A percentile compares a stretch with the other conserved stretches of the same genome.
These are phyloP conservation scores for Pelosia muscerda DNA, from an alignment of 2,888 invertebrate species.

Conservation along the genomic window DNA sequence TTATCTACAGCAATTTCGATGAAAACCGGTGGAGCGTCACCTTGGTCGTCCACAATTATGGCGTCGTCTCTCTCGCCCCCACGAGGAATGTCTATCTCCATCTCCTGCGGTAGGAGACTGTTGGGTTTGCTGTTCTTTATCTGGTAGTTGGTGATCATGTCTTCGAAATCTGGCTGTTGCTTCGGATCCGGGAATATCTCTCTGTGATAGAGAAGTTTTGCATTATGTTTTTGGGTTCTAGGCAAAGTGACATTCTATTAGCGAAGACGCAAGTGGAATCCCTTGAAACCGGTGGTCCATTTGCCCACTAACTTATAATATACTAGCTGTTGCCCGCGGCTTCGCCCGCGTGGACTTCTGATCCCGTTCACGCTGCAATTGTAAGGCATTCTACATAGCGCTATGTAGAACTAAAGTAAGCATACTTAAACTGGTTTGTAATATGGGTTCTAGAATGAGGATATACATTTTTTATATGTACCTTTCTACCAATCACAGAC, in stretches of 20 bases:
- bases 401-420: too few species aligned
- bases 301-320: too few species aligned
- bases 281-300: too few species aligned
- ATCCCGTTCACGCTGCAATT: too few species aligned
- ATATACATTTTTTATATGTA: too few species aligned
- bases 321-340: too few species aligned
- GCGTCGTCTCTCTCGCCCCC: conserved; percentile 13
- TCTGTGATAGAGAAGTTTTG: background rate
- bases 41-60: conserved; percentile 15
- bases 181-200: conserved; percentile 36
- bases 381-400: too few species aligned
- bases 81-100: background rate
- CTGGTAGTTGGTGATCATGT: conserved; percentile 74
- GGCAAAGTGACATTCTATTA: too few species aligned
- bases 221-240: background rate
- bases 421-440: too few species aligned
- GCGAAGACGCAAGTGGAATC: too few species aligned
- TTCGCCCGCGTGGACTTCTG: too few species aligned
- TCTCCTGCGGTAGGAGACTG: conserved; percentile 17
- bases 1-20: conserved; percentile 71
- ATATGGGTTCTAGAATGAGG: too few species aligned
- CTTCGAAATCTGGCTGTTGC: conserved; percentile 69
- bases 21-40: conserved; percentile 58
- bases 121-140: conserved; percentile 67
- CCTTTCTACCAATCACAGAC: background rate